A percentile compares a stretch with the other conserved stretches of the same genome.
Evolutionary conservation across 2,888 invertebrate genomes (phyloP).

Genomic region (Polyploca ridens): DNA sequence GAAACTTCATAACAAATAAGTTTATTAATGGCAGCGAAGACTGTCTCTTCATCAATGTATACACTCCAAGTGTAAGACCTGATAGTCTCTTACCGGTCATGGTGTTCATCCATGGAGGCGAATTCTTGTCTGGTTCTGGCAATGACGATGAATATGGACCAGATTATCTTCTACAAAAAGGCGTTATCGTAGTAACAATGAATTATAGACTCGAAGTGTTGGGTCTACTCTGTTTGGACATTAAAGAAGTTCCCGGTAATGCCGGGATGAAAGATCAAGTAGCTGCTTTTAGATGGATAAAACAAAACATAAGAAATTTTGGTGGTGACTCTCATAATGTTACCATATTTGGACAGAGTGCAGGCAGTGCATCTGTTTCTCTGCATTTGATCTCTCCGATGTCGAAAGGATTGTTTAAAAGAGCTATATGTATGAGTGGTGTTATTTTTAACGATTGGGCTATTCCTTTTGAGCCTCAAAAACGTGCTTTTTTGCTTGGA

Average conservation of each 20-base stretch:
- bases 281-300: slow-evolving; percentile 68
- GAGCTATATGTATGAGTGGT: slow-evolving; percentile 88
- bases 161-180: slow-evolving; percentile 63
- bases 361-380: slow-evolving; percentile 59
- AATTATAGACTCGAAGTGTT: slow-evolving; percentile 71
- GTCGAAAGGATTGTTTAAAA: slow-evolving; percentile 68
- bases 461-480: slow-evolving; percentile 65
- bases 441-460: slow-evolving; percentile 85
- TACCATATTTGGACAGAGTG: slow-evolving; percentile 76
- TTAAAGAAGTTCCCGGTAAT: slow-evolving; percentile 71
- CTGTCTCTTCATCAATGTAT: slow-evolving; percentile 72
- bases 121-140: slow-evolving; percentile 57
- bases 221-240: slow-evolving; percentile 69
- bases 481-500: slow-evolving; percentile 47
- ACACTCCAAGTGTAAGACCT: slow-evolving; percentile 57
- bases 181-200: slow-evolving; percentile 65
- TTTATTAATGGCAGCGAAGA: slow-evolving; percentile 56
- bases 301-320: slow-evolving; percentile 63
- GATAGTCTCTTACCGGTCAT: slow-evolving; percentile 56
- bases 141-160: slow-evolving; percentile 64
- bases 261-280: slow-evolving; percentile 80
- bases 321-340: slow-evolving; percentile 72
- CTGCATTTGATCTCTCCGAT: slow-evolving; percentile 72
- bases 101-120: slow-evolving; percentile 72
- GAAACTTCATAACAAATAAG: slow-evolving; percentile 31